A percentile compares a stretch with the other conserved stretches of the same genome.
Evolutionary conservation across 2,888 invertebrate genomes (phyloP).

Genomic region (Andrena dorsata): DNA sequence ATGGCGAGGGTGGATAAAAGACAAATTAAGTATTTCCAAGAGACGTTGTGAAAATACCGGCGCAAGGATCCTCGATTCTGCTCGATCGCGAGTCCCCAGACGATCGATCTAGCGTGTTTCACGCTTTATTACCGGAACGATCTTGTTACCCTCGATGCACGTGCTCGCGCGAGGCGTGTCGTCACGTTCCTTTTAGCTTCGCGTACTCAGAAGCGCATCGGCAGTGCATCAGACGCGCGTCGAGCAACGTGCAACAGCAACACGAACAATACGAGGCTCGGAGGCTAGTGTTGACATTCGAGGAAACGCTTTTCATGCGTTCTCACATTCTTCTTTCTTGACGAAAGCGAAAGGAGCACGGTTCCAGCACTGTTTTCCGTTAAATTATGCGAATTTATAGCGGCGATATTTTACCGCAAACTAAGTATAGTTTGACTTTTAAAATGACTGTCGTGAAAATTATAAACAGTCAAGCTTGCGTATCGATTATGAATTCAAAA

Average conservation of each 20-base stretch:
- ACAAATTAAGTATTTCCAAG: not conserved
- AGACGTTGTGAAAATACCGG: not conserved
- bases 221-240: slow-evolving; percentile 43
- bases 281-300: slow-evolving; percentile 16
- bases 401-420: too few relatives aligned
- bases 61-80: not conserved
- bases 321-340: slow-evolving; percentile 62
- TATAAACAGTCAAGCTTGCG: too few relatives aligned
- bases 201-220: slow-evolving; percentile 45
- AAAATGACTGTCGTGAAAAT: too few relatives aligned
- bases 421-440: too few relatives aligned
- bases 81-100: slow-evolving; percentile 8
- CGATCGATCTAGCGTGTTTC: slow-evolving; percentile 37
- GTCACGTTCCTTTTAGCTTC: slow-evolving; percentile 52
- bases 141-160: slow-evolving; percentile 57
- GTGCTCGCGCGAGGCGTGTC: slow-evolving; percentile 50
- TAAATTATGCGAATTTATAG: too few relatives aligned
- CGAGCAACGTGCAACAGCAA: slow-evolving; percentile 43
- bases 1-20: not conserved
- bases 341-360: slow-evolving; percentile 50
- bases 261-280: slow-evolving; percentile 15
- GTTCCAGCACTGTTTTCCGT: too few relatives aligned
- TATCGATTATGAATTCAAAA: too few relatives aligned
- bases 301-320: slow-evolving; percentile 25
- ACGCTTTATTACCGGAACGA: slow-evolving; percentile 43